phyloP scores from a whole-genome alignment of 2,888 invertebrate species.

The Heteromyza rotundicornis region DNA sequence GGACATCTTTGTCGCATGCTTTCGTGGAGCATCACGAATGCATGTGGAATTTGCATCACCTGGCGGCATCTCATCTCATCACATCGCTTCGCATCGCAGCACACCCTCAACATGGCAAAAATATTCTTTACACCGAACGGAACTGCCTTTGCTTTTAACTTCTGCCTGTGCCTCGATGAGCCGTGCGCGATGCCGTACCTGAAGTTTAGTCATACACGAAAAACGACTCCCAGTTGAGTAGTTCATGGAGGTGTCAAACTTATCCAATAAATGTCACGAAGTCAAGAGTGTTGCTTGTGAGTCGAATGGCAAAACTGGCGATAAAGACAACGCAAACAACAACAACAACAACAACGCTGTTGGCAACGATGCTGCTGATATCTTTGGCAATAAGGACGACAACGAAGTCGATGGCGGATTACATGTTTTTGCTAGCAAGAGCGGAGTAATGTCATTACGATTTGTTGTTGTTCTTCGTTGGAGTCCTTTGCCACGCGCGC shows the following conservation, averaged over 20 bases:
- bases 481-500: no score
- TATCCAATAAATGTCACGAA: constrained; percentile 54
- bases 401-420: not conserved
- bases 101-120: no score
- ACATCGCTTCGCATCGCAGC: no score
- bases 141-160: not conserved
- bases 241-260: constrained; percentile 34
- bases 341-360: not conserved
- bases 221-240: not conserved
- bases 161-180: not conserved
- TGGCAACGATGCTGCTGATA: not conserved
- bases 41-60: no score
- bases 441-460: not conserved
- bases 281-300: constrained; percentile 10
- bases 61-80: no score
- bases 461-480: not conserved
- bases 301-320: not conserved
- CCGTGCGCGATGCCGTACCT: not conserved
- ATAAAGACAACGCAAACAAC: not conserved
- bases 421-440: no score
- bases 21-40: no score
- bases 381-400: not conserved
- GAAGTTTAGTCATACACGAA: not conserved
- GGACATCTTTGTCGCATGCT: no score
- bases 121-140: no score